Evolutionary conservation across 2,113 vertebrate genomes (phyloP), one percentile per base, ranked within the genome.

Genomic region (Tenebrosternarchus preto): DNA sequence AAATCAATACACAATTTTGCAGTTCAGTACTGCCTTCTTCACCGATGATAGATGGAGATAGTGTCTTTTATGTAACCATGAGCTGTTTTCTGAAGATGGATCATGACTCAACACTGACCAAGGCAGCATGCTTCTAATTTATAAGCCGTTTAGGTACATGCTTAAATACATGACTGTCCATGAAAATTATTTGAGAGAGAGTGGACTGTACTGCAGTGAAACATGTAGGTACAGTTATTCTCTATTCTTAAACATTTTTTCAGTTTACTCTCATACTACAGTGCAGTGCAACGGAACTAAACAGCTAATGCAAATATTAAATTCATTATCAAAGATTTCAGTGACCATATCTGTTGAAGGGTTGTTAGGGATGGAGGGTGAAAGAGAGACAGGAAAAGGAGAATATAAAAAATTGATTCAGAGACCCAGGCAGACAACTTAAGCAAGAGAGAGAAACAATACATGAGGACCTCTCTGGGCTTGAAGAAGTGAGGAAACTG

Each of bases 401-500:
- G 55, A 80, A 76, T n/a, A 33, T 4, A 17, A 69, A 69, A 33
- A 22, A 19, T 50, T 15, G n/a, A 78, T 61, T 46, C 39, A 72
- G 31, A 33, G 25, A n/a, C 20, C 36, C 12, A 31, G 27, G 20
- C 55, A 31, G 24, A 15, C 59, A 31, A 36, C 4, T 22, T 68
- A 59, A 12, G 25, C 29, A 33, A 78, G 22, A 81, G 22, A 50
- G 29, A 72, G 55, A 76, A 56, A 31, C 43, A 5, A 64, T 57
- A 81, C 43, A 36, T 61, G 29, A 3, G 1, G 50, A 43, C 43
- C 55, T 43, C 46, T 61, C 12, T 33, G 50, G 69, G 9, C 33
- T 43, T 29, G 20, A 68, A 74, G 36, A 83, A 82, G 25, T 33
- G 78, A 85, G 60, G 72, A 82, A 85, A 76, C 56, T 7, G 36